Evolutionary conservation across 2,113 vertebrate genomes (phyloP).

Genomic region (Suncus etruscus): DNA sequence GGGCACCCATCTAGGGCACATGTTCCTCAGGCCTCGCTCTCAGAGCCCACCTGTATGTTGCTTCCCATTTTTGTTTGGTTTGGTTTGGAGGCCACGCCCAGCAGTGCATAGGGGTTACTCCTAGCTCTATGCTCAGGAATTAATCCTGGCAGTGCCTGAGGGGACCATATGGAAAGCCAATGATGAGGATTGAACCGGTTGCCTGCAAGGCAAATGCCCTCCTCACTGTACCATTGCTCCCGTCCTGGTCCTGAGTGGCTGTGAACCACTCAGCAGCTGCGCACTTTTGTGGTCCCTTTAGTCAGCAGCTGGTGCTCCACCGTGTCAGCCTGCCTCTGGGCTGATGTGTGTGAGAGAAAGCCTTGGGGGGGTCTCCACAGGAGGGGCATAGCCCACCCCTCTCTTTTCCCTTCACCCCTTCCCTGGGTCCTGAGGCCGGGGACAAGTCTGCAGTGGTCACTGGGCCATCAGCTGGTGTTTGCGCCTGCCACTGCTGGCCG

Average conservation of each 20-base stretch:
- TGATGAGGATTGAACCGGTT: too few relatives aligned
- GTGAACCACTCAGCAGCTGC: not conserved
- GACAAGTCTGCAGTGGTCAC: not conserved
- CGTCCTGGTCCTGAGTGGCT: not conserved
- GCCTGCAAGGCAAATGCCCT: too few relatives aligned
- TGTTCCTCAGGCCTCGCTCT: too few relatives aligned
- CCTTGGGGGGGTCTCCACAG: not conserved
- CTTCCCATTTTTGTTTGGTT: not conserved
- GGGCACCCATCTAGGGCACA: too few relatives aligned
- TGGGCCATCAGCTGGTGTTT: not conserved
- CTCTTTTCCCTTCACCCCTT: too few relatives aligned
- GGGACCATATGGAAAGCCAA: too few relatives aligned
- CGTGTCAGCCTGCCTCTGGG: not conserved
- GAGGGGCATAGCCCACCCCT: not conserved
- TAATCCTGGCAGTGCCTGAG: too few relatives aligned
- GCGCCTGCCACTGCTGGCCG: constrained; percentile 7
- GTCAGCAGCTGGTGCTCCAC: not conserved
- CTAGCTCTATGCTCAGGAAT: too few relatives aligned
- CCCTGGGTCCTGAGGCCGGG: not conserved
- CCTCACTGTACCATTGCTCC: too few relatives aligned
- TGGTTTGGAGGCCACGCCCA: too few relatives aligned
- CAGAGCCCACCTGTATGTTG: not conserved
- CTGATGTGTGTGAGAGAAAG: not conserved
- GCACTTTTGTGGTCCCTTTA: constrained; percentile 41
- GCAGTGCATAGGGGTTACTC: too few relatives aligned